These are phyloP conservation scores for Hiodon alosoides DNA, from an alignment of 2,113 vertebrate genomes.

Conservation along the genomic window DNA sequence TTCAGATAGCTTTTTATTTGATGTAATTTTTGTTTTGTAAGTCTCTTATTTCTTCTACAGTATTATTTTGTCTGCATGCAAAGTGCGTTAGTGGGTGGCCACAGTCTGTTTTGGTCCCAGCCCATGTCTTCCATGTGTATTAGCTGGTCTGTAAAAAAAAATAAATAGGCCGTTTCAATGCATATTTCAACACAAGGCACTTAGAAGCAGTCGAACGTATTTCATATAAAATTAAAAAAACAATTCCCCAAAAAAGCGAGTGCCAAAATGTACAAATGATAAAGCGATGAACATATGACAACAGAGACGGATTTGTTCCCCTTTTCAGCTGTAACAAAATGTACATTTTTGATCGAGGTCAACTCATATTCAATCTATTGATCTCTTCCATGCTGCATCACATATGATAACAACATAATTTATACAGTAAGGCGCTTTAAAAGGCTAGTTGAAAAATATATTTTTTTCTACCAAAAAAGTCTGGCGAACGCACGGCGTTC, in stretches of 20 bases:
- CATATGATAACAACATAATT: slow-evolving; percentile 99
- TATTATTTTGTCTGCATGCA: slow-evolving; percentile 26
- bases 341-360: slow-evolving; percentile 99
- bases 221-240: slow-evolving; percentile 30
- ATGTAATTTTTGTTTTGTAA: too few species aligned
- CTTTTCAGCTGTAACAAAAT: slow-evolving; percentile 56
- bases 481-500: slow-evolving; percentile 99
- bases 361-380: slow-evolving; percentile 94
- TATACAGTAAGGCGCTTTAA: slow-evolving; percentile 98
- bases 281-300: slow-evolving; percentile 86
- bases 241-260: slow-evolving; percentile 63
- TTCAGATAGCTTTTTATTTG: too few species aligned
- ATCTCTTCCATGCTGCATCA: slow-evolving; percentile 82
- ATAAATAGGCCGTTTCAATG: slow-evolving; percentile 33
- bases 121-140: too few species aligned
- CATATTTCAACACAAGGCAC: slow-evolving; percentile 43
- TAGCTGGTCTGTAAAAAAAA: slow-evolving; percentile 31
- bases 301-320: slow-evolving; percentile 68
- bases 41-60: slow-evolving; percentile 11
- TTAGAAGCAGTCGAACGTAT: slow-evolving; percentile 43
- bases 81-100: neutral
- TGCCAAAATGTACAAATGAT: slow-evolving; percentile 97
- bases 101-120: neutral
- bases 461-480: slow-evolving; percentile 56
- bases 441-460: slow-evolving; percentile 62